Base-by-base conservation (phyloP, 1,140 invertebrate genomes). In the Druon quercuslanigerum region DNA sequence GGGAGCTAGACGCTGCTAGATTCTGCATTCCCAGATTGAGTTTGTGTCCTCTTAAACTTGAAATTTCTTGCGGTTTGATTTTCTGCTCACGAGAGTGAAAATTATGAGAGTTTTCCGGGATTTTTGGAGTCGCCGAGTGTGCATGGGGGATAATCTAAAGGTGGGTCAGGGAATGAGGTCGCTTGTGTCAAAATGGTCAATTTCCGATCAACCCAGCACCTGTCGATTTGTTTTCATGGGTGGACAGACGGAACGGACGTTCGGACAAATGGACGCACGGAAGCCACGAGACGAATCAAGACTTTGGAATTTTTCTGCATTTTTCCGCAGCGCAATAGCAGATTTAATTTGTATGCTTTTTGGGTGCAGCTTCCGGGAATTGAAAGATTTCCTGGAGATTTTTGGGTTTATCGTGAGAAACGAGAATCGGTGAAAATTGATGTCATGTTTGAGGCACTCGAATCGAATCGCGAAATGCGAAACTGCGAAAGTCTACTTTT, bases 111-210 rank as follows among this genome's bases (percentile, higher is more conserved):
- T 46, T 46, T 46, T 46, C 7, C 4, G 8, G 7, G 40, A 46
- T 46, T 46, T 46, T 46, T 46, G 4, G 40, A 46, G 7, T 46
- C 2, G 25, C 0, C 11, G 40, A 46, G 9, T 11, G 40, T 1
- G 40, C 20, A 4, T 5, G 56, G 20, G 19, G 20, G 14, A 40
- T 40, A n/a, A n/a, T 66, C 7, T 16, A 66, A 66, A 66, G 20
- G 13, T 66, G 20, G 60, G 20, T 60, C 33, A 60, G 57, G 57
- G 12, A 60, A 33, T 60, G 72, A 77, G 76, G 73, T 80, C 71
- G 52, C 74, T 77, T 82, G 80, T 66, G 60, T 82, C 77, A 79
- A 82, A 87, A 87, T 87, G 86, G 81, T 86, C 84, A 77, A 33
- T 73, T 74, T 20, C 66, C 50, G 40, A 57, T 75, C n/a, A 12